Conservation (phyloP, 2,888 invertebrate species). For the Tenthredo notha region DNA sequence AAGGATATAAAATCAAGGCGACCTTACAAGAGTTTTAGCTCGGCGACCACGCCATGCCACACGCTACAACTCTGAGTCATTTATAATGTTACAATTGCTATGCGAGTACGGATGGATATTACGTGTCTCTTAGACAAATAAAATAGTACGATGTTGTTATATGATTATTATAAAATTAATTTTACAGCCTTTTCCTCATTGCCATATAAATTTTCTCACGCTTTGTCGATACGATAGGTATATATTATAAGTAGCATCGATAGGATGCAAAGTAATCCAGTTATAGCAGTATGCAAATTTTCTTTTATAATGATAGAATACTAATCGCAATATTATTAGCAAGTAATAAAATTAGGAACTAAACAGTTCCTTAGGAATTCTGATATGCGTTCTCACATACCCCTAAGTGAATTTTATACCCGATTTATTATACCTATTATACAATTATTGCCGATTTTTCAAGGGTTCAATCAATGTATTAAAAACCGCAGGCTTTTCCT, state of each 20-base stretch:
- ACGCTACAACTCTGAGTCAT: constrained; percentile 35
- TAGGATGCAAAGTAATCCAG: not conserved
- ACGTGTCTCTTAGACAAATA: constrained; percentile 6
- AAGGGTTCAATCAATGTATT: not conserved
- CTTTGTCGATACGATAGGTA: not conserved
- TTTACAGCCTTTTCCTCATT: not conserved
- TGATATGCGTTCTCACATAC: not conserved
- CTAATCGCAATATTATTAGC: not conserved
- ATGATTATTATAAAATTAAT: not conserved
- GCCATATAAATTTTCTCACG: constrained; percentile 34
- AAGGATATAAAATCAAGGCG: constrained; percentile 27
- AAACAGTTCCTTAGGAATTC: not conserved
- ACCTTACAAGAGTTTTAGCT: constrained; percentile 5
- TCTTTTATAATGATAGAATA: not conserved
- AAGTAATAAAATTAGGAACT: not conserved
- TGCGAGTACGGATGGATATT: constrained; percentile 27
- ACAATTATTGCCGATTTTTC: not conserved
- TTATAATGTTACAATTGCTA: constrained; percentile 17
- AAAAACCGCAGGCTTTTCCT: not conserved
- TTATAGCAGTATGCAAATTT: constrained; percentile 6
- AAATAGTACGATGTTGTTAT: constrained; percentile 28
- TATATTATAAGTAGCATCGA: not conserved
- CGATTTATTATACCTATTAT: not conserved
- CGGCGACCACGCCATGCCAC: not conserved
- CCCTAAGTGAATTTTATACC: not conserved